Conservation (phyloP, 2,888 invertebrate genomes). For the Tipula confusa region DNA sequence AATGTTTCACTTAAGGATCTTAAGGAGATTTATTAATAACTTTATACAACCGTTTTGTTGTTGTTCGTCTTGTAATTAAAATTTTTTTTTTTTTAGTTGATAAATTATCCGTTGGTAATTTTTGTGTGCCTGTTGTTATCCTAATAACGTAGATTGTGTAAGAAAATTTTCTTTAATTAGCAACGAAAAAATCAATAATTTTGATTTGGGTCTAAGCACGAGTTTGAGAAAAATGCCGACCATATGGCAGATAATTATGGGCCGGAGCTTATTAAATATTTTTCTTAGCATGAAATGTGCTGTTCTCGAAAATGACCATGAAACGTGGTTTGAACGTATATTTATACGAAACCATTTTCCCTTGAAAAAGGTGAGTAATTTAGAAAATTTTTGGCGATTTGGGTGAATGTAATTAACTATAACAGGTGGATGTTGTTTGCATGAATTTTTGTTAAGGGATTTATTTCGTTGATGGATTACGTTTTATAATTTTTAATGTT, state of each 20-base stretch:
- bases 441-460: neutral
- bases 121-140: neutral
- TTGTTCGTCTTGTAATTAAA: neutral
- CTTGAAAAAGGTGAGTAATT: neutral
- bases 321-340: neutral
- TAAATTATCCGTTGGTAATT: neutral
- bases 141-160: neutral
- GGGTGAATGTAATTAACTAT: neutral
- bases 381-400: neutral
- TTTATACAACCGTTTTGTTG: neutral
- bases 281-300: neutral
- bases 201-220: neutral
- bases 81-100: neutral
- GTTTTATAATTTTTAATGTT: too few relatives aligned
- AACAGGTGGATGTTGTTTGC: neutral
- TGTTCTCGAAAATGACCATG: neutral
- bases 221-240: neutral
- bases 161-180: neutral
- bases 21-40: constrained; percentile 4
- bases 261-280: too few relatives aligned
- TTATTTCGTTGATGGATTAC: neutral
- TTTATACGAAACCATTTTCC: neutral
- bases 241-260: neutral
- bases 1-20: neutral
- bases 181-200: neutral